Evolutionary conservation across 2,113 vertebrate species (phyloP), one percentile per base, ranked within the genome.

Genomic region (Hylia prasina): DNA sequence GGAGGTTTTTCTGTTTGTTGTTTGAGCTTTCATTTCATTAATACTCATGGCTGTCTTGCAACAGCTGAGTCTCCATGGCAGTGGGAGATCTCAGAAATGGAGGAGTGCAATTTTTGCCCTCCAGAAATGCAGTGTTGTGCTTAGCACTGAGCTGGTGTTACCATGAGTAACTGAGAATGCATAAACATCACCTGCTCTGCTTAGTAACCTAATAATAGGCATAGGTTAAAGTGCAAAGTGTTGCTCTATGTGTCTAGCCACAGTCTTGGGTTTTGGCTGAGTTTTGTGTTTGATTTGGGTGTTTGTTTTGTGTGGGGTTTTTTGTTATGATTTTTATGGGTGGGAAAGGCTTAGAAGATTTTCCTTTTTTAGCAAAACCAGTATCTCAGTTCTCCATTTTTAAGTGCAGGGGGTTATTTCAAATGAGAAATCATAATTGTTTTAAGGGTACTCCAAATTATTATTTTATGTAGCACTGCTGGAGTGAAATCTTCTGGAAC

Each of bases 311-410:
- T 68, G n/a, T 37, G 28, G 4, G 30, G 1, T 66, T 54, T 42
- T 57, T 37, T 53, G 7, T n/a, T 42, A 8, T 10, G 37, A 35
- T 15, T 44, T 51, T 47, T 44, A 24, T 9, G 1, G 0, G 3
- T 21, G 27, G 23, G 33, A 6, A 37, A 19, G 5, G 16, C 69
- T 82, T 56, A 31, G 8, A 40, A 45, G 9, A 6, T 35, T 63
- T 58, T 39, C 3, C 40, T 54, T 33, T 13, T 86, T 78, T 61
- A 15, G 25, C 24, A 27, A 18, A 35, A 64, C 2, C n/a, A 50
- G 4, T 84, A 19, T 78, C 56, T 79, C 40, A 15, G 35, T 53
- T 89, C 22, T 82, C 19, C 4, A 3, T 83, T 89, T 93, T 77
- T 33, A 90, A 35, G 37, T 64, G 27, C 5, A 10, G 11, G 11